Percentiles rank a stretch among this genome's conserved stretches.
Conservation (phyloP, 2,888 invertebrate species). For the Lumbricus terrestris region DNA sequence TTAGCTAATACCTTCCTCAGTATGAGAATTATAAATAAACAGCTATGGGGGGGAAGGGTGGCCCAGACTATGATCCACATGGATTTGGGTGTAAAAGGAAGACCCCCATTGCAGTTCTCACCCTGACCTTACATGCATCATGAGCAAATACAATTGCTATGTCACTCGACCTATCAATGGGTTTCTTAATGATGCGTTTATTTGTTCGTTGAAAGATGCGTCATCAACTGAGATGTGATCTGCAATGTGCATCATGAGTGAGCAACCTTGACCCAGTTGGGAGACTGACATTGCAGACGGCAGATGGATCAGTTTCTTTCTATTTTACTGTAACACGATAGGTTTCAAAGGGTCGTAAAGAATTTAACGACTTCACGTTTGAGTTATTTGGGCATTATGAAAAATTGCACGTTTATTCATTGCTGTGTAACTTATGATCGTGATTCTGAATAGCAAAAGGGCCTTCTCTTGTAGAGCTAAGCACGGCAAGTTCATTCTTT, state of each 20-base stretch:
- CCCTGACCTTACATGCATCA: too few species aligned
- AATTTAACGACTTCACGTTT: background rate
- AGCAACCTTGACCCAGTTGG: too few species aligned
- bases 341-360: background rate
- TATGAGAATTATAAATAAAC: too few species aligned
- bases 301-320: background rate
- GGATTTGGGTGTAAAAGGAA: too few species aligned
- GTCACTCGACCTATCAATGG: background rate
- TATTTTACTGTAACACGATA: background rate
- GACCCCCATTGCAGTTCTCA: too few species aligned
- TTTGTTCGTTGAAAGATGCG: background rate
- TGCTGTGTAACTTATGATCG: background rate
- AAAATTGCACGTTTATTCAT: background rate
- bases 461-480: background rate
- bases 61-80: too few species aligned
- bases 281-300: background rate
- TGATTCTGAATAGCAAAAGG: background rate
- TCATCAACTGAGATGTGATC: background rate
- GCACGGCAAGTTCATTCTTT: background rate
- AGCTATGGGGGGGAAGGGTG: too few species aligned
- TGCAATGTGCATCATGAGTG: background rate
- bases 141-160: background rate
- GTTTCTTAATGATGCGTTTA: background rate
- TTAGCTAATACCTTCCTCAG: background rate
- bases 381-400: conserved; percentile 3